These are phyloP conservation scores for Gymnogyps californianus DNA, from an alignment of 2,113 vertebrate genomes.

Conservation along the genomic window DNA sequence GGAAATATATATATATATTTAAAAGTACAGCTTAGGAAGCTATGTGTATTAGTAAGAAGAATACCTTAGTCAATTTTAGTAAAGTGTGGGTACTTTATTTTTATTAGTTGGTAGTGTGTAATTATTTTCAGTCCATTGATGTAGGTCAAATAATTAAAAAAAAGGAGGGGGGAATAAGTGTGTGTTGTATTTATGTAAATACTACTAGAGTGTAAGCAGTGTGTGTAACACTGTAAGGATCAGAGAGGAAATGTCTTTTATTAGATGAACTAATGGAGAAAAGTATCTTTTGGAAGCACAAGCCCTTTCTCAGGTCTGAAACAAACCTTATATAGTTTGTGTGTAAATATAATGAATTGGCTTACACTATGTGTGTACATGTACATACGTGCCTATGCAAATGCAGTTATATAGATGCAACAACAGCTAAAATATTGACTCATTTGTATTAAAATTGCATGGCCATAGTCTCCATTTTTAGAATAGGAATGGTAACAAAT, in stretches of 20 bases:
- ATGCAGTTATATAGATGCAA: not conserved
- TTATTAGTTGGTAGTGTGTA: not conserved
- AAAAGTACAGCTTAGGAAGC: not conserved
- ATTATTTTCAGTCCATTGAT: not conserved
- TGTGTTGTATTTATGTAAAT: not conserved
- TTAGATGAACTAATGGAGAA: not conserved
- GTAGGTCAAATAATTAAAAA: not conserved
- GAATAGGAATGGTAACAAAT: not conserved
- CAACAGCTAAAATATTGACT: not conserved
- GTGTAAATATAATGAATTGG: fast-evolving
- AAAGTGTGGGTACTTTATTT: not conserved
- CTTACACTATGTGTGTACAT: fast-evolving
- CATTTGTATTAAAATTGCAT: not conserved
- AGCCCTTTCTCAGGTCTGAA: not conserved
- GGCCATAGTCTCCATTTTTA: not conserved
- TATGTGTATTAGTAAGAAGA: not conserved
- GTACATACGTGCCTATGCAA: fast-evolving
- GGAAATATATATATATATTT: not conserved
- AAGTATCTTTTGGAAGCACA: not conserved
- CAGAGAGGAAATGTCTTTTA: not conserved
- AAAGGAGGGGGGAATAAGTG: fast-evolving
- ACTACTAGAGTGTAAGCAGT: not conserved
- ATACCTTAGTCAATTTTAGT: not conserved
- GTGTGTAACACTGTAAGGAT: not conserved
- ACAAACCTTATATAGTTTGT: not conserved